Evolutionary conservation across 2,888 invertebrate species (phyloP).

Genomic region (Clusia tigrina): DNA sequence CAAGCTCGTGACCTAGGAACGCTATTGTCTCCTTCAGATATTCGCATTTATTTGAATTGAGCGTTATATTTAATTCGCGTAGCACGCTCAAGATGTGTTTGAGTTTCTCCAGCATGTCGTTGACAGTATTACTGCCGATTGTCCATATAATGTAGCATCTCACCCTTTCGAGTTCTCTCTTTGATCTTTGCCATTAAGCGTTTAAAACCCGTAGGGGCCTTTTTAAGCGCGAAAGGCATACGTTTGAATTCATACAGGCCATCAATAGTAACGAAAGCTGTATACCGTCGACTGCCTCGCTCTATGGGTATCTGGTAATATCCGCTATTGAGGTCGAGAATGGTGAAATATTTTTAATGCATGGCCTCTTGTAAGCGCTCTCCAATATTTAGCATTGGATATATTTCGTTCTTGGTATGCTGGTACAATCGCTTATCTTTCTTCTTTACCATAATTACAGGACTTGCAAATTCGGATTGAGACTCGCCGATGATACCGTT

Average conservation of each 20-base stretch:
- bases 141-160: too few species aligned
- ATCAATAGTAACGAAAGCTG: too few species aligned
- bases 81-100: too few species aligned
- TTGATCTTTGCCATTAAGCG: too few species aligned
- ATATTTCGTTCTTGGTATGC: conserved; percentile 24
- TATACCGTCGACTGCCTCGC: conserved; percentile 2
- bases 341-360: background rate
- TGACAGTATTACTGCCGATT: too few species aligned
- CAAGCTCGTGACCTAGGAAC: background rate
- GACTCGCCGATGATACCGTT: conserved; percentile 16
- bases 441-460: conserved; percentile 9
- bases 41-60: conserved; percentile 13
- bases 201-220: too few species aligned
- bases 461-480: conserved; percentile 15
- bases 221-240: too few species aligned
- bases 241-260: too few species aligned
- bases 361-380: conserved; percentile 25
- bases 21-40: background rate
- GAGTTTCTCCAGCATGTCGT: background rate
- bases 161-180: too few species aligned
- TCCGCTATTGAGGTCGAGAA: conserved; percentile 7
- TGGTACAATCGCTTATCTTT: conserved; percentile 17
- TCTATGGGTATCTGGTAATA: conserved; percentile 15
- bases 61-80: too few species aligned
- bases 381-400: conserved; percentile 33